Base-by-base conservation (phyloP, 2,113 vertebrate species). In the Theristicus caerulescens region DNA sequence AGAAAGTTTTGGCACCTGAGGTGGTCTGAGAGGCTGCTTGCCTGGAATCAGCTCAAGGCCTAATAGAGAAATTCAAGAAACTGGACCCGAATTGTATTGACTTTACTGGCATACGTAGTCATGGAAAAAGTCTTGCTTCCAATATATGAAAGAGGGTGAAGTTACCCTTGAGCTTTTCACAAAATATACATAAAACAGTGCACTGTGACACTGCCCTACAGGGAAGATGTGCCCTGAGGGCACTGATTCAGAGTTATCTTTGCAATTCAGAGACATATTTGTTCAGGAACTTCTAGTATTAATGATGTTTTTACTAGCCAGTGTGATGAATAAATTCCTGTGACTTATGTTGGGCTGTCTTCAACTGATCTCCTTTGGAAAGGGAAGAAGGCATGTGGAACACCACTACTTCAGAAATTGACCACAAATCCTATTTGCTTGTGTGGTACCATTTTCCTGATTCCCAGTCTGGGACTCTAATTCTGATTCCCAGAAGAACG, bases 1-100 rank as follows among this genome's bases (percentile, higher is more conserved):
- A 91, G 86, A 84, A 97, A 96, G 42, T 86, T 95, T 94, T 67
- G 7, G 66, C 16, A 95, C n/a, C 10, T 59, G 40, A 86, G 47
- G 54, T 78, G 73, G 29, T 49, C 77, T 94, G 44, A 87, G 82
- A 62, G 70, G 29, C 62, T 90, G 55, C 42, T 94, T 77, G 26
- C 26, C 20, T 94, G 73, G n/a, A 89, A 96, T 61, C 29, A 58
- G 47, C 74, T 94, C 38, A 78, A 90, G 49, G 6, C 10, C 58
- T 76, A 70, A n/a, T 9, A 55, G 19, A 59, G 17, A n/a, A 78
- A 94, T 91, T 92, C 65, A 86, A 54, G 16, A 76, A 92, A 38
- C 5, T 36, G 47, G 13, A 59, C 15, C 7, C 2, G 4, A 58
- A 77, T 54, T 38, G 2, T 44, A 27, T 52, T 58, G 47, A 69